A percentile compares a stretch with the other conserved stretches of the same genome.
Conservation (phyloP, 2,888 invertebrate species). For the Drosophila sordidula region DNA sequence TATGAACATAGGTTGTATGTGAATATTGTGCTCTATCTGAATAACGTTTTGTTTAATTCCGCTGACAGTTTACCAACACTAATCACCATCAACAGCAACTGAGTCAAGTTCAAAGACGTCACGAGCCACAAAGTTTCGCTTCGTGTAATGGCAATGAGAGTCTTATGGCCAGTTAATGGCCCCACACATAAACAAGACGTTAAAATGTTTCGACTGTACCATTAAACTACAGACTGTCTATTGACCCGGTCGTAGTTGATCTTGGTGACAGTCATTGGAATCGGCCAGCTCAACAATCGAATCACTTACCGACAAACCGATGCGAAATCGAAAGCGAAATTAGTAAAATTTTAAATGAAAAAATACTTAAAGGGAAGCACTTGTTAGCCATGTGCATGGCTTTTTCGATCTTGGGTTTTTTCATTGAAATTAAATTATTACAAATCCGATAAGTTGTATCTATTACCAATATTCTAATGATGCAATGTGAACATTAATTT, state of each 20-base stretch:
- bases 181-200: slow-evolving; percentile 41
- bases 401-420: neutral
- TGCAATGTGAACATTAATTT: neutral
- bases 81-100: slow-evolving; percentile 9
- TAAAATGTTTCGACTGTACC: slow-evolving; percentile 69
- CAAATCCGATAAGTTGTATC: neutral
- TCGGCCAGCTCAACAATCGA: slow-evolving; percentile 10
- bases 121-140: slow-evolving; percentile 71
- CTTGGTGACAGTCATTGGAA: slow-evolving; percentile 1
- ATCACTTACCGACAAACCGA: slow-evolving; percentile 2
- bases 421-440: neutral
- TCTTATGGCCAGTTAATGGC: slow-evolving; percentile 60
- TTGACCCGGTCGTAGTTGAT: slow-evolving; percentile 57
- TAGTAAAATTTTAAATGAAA: neutral
- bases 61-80: slow-evolving; percentile 5
- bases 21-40: too few species aligned
- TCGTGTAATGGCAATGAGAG: slow-evolving; percentile 34
- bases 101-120: slow-evolving; percentile 76
- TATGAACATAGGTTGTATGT: neutral
- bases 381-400: neutral
- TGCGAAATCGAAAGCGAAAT: neutral
- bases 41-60: too few species aligned
- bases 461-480: neutral
- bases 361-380: neutral
- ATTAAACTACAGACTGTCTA: slow-evolving; percentile 62